A percentile compares a stretch with the other conserved stretches of the same genome.
phyloP scores from a whole-genome alignment of 2,113 vertebrate species.

The Sturnira hondurensis region DNA sequence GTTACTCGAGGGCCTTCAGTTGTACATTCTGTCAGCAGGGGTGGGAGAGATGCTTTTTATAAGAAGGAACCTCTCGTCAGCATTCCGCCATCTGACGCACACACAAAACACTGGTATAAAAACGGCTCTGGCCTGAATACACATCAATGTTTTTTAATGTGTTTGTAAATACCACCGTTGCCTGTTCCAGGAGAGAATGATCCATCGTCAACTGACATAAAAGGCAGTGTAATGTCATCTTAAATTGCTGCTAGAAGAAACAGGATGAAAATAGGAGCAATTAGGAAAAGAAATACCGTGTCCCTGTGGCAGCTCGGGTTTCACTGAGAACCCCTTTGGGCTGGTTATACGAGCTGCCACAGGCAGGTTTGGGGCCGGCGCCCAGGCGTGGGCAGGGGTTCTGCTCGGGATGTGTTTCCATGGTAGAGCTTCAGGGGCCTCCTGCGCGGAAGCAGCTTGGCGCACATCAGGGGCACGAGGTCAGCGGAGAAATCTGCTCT shows the following conservation, averaged over 20 bases:
- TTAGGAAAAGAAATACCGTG: conserved; percentile 70
- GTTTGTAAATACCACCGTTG: conserved; percentile 69
- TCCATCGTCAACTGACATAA: conserved; percentile 66
- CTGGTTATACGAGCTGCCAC: conserved; percentile 3
- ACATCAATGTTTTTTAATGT: conserved; percentile 68
- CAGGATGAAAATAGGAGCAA: conserved; percentile 72
- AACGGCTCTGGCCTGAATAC: conserved; percentile 60
- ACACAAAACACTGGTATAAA: conserved; percentile 63
- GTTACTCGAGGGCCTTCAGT: background rate
- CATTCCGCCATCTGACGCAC: conserved; percentile 48
- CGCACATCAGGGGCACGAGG: conserved; percentile 64
- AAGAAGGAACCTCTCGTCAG: conserved; percentile 33
- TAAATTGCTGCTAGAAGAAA: conserved; percentile 72
- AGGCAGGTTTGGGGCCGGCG: background rate
- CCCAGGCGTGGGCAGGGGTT: conserved; percentile 47
- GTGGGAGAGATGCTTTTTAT: background rate
- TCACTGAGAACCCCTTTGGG: conserved; percentile 60
- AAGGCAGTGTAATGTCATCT: conserved; percentile 70
- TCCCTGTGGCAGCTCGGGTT: conserved; percentile 59
- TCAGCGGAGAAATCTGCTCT: conserved; percentile 65
- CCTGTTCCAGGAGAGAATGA: conserved; percentile 60
- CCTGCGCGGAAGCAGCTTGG: conserved; percentile 39
- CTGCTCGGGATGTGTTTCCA: conserved; percentile 48
- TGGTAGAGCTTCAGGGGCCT: conserved; percentile 57
- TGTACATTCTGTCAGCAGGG: background rate